Conservation (phyloP, 2,797 vertebrate genomes). For the Mustela erminea region DNA sequence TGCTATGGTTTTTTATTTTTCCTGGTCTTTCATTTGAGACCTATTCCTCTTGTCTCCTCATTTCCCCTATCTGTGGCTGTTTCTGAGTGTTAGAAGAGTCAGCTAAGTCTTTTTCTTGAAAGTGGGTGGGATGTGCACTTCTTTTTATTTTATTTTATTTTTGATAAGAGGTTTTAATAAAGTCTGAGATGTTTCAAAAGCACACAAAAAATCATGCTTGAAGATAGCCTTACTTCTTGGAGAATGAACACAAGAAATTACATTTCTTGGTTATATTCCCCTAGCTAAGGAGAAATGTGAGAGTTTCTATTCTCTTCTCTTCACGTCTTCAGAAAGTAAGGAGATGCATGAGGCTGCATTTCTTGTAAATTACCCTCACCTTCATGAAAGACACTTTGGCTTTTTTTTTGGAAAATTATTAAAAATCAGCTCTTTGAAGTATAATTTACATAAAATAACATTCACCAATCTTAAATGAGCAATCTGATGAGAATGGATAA, state of each 20-base stretch:
- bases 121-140: neutral
- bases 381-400: neutral
- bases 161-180: neutral
- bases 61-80: neutral
- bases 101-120: neutral
- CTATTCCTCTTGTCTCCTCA: neutral
- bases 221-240: neutral
- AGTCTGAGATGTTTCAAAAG: neutral
- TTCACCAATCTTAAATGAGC: no score
- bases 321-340: constrained; percentile 21
- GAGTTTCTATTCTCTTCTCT: neutral
- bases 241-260: neutral
- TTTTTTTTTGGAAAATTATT: no score
- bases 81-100: neutral
- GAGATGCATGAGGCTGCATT: neutral
- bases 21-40: neutral
- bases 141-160: neutral
- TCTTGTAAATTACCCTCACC: neutral
- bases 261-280: neutral
- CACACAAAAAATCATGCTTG: neutral
- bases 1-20: neutral
- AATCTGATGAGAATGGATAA: no score
- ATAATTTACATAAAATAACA: no score
- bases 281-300: neutral
- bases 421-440: no score